phyloP scores from a whole-genome alignment of 2,113 vertebrate genomes.

The Stigmatopora nigra region DNA sequence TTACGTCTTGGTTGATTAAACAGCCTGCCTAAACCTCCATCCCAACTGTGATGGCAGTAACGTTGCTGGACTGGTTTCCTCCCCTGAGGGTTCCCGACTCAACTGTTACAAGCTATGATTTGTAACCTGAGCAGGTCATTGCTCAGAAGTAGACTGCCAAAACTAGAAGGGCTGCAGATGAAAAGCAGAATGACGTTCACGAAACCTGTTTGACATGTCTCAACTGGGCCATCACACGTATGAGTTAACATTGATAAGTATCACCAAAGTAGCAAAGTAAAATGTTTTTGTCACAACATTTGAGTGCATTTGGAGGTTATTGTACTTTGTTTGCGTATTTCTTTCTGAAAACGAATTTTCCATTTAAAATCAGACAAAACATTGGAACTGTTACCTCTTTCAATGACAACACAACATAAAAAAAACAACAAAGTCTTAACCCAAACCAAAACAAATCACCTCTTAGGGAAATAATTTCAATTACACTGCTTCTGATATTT shows the following conservation, averaged over 20 bases:
- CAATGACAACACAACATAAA: too few species aligned
- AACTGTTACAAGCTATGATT: constrained; percentile 12
- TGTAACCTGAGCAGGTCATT: neutral
- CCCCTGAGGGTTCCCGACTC: constrained; percentile 27
- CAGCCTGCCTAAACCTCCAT: constrained; percentile 1
- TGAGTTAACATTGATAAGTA: neutral
- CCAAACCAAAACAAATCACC: too few species aligned
- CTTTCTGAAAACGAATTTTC: too few species aligned
- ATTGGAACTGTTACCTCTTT: too few species aligned
- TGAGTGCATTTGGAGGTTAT: too few species aligned
- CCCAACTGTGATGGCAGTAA: neutral
- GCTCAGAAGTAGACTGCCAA: neutral
- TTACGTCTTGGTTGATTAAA: neutral
- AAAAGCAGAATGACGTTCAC: neutral
- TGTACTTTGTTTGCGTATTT: too few species aligned
- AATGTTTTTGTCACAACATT: too few species aligned
- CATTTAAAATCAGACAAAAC: too few species aligned
- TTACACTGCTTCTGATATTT: too few species aligned
- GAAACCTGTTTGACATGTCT: neutral
- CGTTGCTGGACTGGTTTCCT: constrained; percentile 35
- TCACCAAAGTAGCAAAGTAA: too few species aligned
- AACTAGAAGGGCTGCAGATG: neutral
- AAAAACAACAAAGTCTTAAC: too few species aligned
- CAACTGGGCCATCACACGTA: constrained; percentile 1
- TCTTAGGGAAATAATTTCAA: too few species aligned